A percentile compares a stretch with the other conserved stretches of the same genome.
These are phyloP conservation scores for Pammene aurita DNA, from an alignment of 2,888 invertebrate genomes.

Conservation along the genomic window DNA sequence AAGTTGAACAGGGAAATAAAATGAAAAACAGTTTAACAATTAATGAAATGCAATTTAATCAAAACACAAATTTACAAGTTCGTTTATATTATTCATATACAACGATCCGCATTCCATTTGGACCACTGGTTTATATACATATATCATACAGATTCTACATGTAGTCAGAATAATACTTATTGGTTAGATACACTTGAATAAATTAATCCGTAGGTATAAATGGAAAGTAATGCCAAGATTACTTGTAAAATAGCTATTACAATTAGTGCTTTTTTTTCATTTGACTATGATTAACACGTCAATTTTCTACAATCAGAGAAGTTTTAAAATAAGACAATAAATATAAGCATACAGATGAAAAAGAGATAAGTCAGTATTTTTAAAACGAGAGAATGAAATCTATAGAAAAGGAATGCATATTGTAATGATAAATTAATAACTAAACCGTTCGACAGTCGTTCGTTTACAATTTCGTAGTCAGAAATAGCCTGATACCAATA, in stretches of 20 bases:
- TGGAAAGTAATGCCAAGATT: conserved; percentile 43
- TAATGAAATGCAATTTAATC: conserved; percentile 64
- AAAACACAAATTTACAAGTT: conserved; percentile 75
- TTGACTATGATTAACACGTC: conserved; percentile 27
- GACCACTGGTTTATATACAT: conserved; percentile 46
- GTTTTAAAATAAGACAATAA: background rate
- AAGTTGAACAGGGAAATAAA: background rate
- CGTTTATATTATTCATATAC: conserved; percentile 58
- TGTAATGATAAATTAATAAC: conserved; percentile 15
- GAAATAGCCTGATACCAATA: conserved; percentile 29
- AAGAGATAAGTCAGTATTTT: conserved; percentile 4
- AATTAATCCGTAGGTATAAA: conserved; percentile 37
- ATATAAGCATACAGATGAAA: background rate
- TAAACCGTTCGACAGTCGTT: conserved; percentile 31
- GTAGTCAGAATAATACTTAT: conserved; percentile 51
- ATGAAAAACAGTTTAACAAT: conserved; percentile 42
- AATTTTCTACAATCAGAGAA: conserved; percentile 5
- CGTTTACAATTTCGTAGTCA: conserved; percentile 28
- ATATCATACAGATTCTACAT: conserved; percentile 49
- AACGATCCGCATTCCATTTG: conserved; percentile 46
- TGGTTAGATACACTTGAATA: conserved; percentile 41
- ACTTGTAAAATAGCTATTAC: conserved; percentile 3
- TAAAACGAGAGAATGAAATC: conserved; percentile 1
- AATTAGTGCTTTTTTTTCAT: conserved; percentile 14
- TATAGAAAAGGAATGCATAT: conserved; percentile 38